Evolutionary conservation across 2,113 vertebrate species (phyloP), one percentile per base, ranked within the genome.

Genomic region (Heterotilapia buettikoferi): DNA sequence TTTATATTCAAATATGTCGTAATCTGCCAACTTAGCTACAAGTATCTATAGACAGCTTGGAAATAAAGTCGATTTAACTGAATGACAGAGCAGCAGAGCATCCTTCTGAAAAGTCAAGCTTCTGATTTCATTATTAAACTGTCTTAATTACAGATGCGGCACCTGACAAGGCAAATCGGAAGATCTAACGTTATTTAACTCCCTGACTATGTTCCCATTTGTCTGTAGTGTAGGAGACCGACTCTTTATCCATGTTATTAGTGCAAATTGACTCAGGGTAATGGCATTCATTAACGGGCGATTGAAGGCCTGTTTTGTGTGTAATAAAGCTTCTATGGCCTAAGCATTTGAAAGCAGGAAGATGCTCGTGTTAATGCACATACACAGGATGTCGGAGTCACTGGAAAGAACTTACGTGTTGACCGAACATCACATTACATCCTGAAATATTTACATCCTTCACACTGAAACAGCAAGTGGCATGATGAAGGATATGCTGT

Each of bases 281-380:
- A 92, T 85, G 71, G 85, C 26, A 10, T 85, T 66, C 54, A 66
- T 82, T 90, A 78, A 59, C 57, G 9, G 86, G 59, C 45, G 83
- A 88, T 33, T 92, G 82, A 73, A 40, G 45, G 36, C 66, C 14
- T 71, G 63, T 87, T 85, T 79, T 81, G 38, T 78, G 71, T 50
- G 45, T 78, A 52, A 78, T 78, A 78, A 50, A 45, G 24, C 24
- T n/a, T 50, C 43, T 2, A 50, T 50, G 45, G 6, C 18, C 18
- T 52, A 26, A 52, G 14, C 2, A 4, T 78, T 33, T 52, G 73
- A 78, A 78, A 78, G 45, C 45, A 52, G 45, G 73, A 78, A 78
- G 73, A 52, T 52, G 73, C 26, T 76, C 9, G 45, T 82, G 73
- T 84, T 93, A 92, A 94, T 89, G 92, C 84, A 86, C 79, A 14